These are phyloP conservation scores for Coremacera marginata DNA, from an alignment of 2,888 invertebrate species.

Conservation along the genomic window DNA sequence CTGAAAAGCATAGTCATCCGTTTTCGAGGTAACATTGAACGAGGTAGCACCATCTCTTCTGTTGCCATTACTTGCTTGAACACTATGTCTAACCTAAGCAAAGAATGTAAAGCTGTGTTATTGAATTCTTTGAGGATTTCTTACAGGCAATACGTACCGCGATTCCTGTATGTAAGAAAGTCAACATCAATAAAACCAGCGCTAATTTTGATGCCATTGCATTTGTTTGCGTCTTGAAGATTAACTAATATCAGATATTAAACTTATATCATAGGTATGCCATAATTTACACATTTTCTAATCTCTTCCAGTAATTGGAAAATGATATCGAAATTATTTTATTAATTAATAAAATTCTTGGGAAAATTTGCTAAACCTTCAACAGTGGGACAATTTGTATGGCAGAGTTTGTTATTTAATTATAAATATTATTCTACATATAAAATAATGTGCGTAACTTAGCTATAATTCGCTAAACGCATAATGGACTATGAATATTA, in stretches of 20 bases:
- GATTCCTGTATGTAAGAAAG: not conserved
- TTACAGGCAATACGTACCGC: no score
- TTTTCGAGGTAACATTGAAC: not conserved
- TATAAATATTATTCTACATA: no score
- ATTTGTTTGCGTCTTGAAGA: not conserved
- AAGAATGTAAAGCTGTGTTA: not conserved
- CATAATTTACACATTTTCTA: not conserved
- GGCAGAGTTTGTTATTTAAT: no score
- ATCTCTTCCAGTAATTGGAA: not conserved
- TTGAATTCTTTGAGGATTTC: no score
- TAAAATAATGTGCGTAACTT: no score
- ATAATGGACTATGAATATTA: no score
- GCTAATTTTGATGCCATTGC: not conserved
- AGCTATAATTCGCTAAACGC: no score
- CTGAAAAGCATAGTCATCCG: conserved; percentile 40
- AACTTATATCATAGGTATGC: not conserved
- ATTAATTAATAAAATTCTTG: not conserved
- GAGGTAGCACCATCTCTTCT: no score
- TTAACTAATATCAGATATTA: not conserved
- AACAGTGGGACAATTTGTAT: no score
- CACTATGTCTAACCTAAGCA: not conserved
- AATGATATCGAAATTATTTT: not conserved
- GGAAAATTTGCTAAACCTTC: not conserved
- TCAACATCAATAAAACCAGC: not conserved
- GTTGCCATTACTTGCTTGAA: not conserved